Evolutionary conservation across 2,888 invertebrate species (phyloP), one percentile per base, ranked within the genome.

Genomic region (Tethea ocularis): DNA sequence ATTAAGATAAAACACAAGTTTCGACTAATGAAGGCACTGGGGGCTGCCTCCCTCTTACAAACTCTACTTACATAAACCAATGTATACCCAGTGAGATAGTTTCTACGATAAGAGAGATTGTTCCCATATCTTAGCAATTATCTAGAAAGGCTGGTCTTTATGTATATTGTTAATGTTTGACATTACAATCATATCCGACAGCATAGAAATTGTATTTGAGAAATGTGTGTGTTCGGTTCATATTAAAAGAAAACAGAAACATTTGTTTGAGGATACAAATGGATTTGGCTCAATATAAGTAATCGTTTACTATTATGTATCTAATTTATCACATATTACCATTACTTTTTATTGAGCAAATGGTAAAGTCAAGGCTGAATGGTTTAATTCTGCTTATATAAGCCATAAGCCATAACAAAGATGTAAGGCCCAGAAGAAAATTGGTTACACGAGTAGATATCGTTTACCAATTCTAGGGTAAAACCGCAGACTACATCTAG

Each of bases 1-100:
- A 81, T 78, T 75, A 71, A 75, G 83, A 83, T 79, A 74, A 74
- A 76, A 73, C 74, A 69, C 71, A 78, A 76, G 75, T 77, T 75
- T 64, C 68, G 69, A 74, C 72, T 81, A 82, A 84, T 82, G 80
- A 77, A 77, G 75, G 69, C 69, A 60, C 52, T 61, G 63, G 61
- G 58, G 46, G 20, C 23, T n/a, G 41, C 46, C 24, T 26, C 51
- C 29, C 56, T 23, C 51, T 57, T 51, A 53, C 22, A 53, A 53
- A 41, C 53, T 60, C 63, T 61, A 70, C 56, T 61, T 62, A 67
- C 67, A 66, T 70, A 64, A 64, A 66, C 68, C 60, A 63, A 63
- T 51, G 51, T 56, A 58, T 23, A 29, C 60, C 72, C 77, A 67
- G 67, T 67, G 26, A 73, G 78, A 82, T 81, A 74, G 75, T 68